Evolutionary conservation across 2,888 invertebrate genomes (phyloP).

Genomic region (Strigamia maritima): DNA sequence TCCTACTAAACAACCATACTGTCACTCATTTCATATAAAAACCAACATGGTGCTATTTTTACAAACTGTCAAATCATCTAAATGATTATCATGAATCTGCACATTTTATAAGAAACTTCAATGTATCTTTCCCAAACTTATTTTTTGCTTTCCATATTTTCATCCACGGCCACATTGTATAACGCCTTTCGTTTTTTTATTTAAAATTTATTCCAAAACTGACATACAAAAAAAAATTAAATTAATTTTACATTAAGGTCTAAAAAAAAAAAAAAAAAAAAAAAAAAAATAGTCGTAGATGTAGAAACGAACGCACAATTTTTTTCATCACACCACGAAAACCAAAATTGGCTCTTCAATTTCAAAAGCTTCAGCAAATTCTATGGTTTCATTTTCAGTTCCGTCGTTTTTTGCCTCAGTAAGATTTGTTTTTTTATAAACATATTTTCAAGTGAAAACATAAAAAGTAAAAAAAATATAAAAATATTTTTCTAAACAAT

Average conservation of each 20-base stretch:
- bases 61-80: background rate
- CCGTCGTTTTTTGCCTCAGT: background rate
- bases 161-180: background rate
- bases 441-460: background rate
- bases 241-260: conserved; percentile 3
- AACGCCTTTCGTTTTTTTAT: background rate
- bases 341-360: background rate
- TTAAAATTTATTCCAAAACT: background rate
- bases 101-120: background rate
- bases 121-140: background rate
- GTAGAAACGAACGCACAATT: background rate
- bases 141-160: background rate
- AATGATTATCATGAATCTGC: background rate
- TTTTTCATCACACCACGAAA: background rate
- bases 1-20: background rate
- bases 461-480: background rate
- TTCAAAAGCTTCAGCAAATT: background rate
- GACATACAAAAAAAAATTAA: background rate
- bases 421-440: background rate
- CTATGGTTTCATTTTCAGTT: conserved; percentile 18
- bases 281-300: background rate
- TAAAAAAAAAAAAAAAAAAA: background rate
- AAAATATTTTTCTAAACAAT: background rate
- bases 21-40: too few species aligned
- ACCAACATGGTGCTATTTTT: background rate